phyloP scores from a whole-genome alignment of 2,797 vertebrate species.

The Orestias chungarensis region DNA sequence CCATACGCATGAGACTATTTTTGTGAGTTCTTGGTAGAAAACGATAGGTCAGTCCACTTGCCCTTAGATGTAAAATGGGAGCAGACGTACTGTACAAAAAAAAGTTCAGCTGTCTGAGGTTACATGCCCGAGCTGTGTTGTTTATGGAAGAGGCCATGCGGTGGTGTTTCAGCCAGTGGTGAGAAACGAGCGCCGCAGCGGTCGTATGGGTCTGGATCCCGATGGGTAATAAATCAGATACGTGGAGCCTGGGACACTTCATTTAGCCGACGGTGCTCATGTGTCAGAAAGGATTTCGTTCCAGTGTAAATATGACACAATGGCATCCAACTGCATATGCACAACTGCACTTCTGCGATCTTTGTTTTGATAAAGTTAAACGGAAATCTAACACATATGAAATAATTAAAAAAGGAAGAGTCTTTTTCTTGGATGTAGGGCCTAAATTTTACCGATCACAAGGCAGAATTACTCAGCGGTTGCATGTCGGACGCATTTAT shows the following conservation, averaged over 20 bases:
- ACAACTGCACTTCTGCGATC: slow-evolving; percentile 5
- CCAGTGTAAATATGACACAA: slow-evolving; percentile 43
- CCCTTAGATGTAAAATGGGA: slow-evolving; percentile 26
- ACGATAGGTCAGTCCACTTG: slow-evolving; percentile 70
- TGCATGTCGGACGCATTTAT: slow-evolving; percentile 33
- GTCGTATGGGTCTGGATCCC: slow-evolving; percentile 38
- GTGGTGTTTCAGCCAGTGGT: slow-evolving; percentile 51
- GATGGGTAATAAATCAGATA: slow-evolving; percentile 58
- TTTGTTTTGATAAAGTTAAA: slow-evolving; percentile 24
- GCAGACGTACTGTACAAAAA: slow-evolving; percentile 23
- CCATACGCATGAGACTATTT: slow-evolving; percentile 36
- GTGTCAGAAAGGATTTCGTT: slow-evolving; percentile 52
- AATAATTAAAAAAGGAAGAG: background rate
- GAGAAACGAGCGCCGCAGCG: slow-evolving; percentile 41
- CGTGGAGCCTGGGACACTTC: slow-evolving; percentile 47
- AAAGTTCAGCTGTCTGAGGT: slow-evolving; percentile 39
- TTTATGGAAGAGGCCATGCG: slow-evolving; percentile 50
- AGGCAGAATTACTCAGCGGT: slow-evolving; percentile 14
- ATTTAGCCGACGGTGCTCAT: slow-evolving; percentile 51
- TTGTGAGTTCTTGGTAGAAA: slow-evolving; percentile 28
- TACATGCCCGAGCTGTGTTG: slow-evolving; percentile 64
- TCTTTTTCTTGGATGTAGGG: slow-evolving; percentile 10
- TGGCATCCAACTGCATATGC: slow-evolving; percentile 20
- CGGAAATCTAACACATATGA: background rate
- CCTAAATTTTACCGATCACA: slow-evolving; percentile 8